Evolutionary conservation across 2,797 vertebrate genomes (phyloP).

Genomic region (Amphiprion clarkii): DNA sequence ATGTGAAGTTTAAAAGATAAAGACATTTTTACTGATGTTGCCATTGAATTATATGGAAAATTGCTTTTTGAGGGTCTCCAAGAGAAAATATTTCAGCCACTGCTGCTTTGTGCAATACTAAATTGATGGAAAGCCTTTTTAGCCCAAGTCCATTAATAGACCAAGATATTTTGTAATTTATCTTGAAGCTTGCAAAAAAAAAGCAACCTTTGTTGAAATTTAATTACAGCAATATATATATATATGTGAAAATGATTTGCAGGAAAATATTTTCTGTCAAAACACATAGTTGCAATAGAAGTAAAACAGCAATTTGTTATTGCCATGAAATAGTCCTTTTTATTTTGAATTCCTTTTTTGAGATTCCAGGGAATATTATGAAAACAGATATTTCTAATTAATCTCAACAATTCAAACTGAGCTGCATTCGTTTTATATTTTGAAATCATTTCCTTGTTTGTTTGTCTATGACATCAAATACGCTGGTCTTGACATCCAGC

Average conservation of each 20-base stretch:
- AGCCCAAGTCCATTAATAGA: conserved; percentile 23
- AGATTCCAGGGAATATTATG: not conserved
- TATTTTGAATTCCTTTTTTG: not conserved
- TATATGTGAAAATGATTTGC: not conserved
- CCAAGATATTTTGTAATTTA: not conserved
- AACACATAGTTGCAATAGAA: not conserved
- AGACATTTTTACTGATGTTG: conserved; percentile 4
- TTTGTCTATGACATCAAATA: conserved; percentile 22
- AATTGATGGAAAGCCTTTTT: conserved; percentile 9
- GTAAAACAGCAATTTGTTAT: not conserved
- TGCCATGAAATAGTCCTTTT: not conserved
- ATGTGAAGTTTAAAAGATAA: not conserved
- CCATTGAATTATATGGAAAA: conserved; percentile 13
- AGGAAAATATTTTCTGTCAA: not conserved
- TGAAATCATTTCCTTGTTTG: conserved; percentile 23
- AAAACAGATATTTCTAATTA: conserved; percentile 8
- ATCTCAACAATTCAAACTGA: conserved; percentile 24
- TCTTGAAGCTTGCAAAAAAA: conserved; percentile 15
- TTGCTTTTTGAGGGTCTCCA: not conserved
- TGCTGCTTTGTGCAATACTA: conserved; percentile 1
- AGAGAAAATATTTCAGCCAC: not conserved
- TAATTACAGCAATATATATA: not conserved
- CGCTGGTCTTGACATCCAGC: conserved; percentile 3
- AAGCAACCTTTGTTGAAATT: conserved; percentile 1
- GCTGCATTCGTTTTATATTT: conserved; percentile 13